Conservation (phyloP, 2,113 vertebrate genomes). For the Protobothrops flavoviridis region DNA sequence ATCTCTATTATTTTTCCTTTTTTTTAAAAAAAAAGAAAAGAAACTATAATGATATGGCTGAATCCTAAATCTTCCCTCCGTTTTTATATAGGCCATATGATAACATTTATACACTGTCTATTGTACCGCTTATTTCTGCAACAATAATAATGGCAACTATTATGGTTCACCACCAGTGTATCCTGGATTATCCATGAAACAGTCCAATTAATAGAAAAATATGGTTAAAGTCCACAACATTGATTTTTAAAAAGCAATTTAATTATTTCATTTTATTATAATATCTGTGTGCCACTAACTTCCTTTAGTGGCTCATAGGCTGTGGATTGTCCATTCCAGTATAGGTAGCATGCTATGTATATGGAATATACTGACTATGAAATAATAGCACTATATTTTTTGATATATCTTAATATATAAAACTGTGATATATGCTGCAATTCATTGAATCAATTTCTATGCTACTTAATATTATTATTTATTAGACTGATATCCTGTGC, state of each 20-base stretch:
- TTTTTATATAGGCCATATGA: neutral
- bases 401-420: neutral
- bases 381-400: neutral
- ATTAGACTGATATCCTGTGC: neutral
- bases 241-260: neutral
- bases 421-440: neutral
- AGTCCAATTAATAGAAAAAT: neutral
- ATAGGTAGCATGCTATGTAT: neutral
- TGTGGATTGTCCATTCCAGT: neutral
- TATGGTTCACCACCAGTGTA: neutral
- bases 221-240: neutral
- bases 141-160: neutral
- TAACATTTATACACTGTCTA: neutral
- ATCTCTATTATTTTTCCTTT: slow-evolving; percentile 41
- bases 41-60: neutral
- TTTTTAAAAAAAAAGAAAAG: neutral
- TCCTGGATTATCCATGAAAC: neutral
- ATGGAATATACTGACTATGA: neutral
- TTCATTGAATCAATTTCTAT: neutral
- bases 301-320: neutral
- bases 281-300: neutral
- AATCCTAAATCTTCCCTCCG: neutral
- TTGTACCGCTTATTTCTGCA: neutral
- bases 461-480: neutral
- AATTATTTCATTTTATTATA: neutral